Base-by-base conservation (phyloP, 1,140 invertebrate species). In the Pseudomyrmex cubaensis region DNA sequence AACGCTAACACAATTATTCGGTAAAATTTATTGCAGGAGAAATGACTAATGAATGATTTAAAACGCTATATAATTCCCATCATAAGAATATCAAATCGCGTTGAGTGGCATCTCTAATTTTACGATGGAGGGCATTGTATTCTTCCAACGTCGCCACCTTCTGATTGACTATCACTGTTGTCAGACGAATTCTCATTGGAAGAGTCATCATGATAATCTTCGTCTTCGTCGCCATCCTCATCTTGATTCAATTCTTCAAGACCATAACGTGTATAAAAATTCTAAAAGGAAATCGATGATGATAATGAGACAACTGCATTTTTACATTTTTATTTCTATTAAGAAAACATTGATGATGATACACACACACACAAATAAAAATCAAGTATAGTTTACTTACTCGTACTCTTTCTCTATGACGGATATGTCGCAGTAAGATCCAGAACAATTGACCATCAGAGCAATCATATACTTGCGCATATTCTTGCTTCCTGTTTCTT, bases 371-470 rank as follows among this genome's bases (percentile, higher is more conserved):
- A 35, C 35, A 35, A 48, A 63, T 10, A 48, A 80, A 64, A 25
- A 67, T 20, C 20, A 20, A 20, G 20, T 67, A 54, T 35, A 3
- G 17, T 17, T 63, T 85, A 82, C 85, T 64, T 86, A 92, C 90
- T 61, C 88, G 88, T 70, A 91, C 67, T 78, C 92, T 80, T 35
- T 93, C 91, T 59, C 92, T 91, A 72, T 93, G 87, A 50, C 93
- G 87, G 50, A 95, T 91, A 82, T 95, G 95, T 83, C 95, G 92
- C 92, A 95, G 94, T 48, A 96, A 92, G 59, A 95, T 94, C 95
- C 95, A 96, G 69, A 96, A 87, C 93, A 96, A 94, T 80, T 95
- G 94, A 4, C 95, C 94, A 85, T 95, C 95, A 82, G 95, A 94
- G 73, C 94, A 92, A 75, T 95, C 93, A 7, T 85, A 35, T 0